Evolutionary conservation across 2,113 vertebrate species (phyloP).

Genomic region (Herpailurus yagouaroundi): DNA sequence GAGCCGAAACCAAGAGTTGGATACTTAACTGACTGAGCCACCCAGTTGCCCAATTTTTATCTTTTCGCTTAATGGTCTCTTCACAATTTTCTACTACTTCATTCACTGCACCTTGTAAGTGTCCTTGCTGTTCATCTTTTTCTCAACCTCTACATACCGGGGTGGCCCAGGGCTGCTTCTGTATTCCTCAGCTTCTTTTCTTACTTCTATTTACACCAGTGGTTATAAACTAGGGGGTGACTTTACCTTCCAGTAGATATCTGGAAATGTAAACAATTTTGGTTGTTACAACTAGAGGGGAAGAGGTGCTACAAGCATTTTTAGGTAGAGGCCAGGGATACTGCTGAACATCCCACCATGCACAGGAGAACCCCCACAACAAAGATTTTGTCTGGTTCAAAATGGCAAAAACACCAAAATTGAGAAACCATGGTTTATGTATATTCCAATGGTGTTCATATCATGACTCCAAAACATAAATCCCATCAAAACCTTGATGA

Average conservation of each 20-base stretch:
- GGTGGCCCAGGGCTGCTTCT: background rate
- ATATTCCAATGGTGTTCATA: background rate
- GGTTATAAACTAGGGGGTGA: background rate
- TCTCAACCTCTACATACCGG: background rate
- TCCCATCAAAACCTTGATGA: background rate
- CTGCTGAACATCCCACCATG: accelerated
- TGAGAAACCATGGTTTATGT: background rate
- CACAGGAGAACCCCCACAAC: background rate
- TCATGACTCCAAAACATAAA: background rate
- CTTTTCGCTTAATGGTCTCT: background rate
- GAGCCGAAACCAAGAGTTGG: no score
- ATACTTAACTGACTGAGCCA: no score
- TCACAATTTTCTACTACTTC: background rate
- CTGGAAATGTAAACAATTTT: background rate
- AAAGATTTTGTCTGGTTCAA: background rate
- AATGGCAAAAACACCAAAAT: background rate
- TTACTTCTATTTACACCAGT: background rate
- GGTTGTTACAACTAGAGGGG: background rate
- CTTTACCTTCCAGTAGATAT: background rate
- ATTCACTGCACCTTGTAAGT: background rate
- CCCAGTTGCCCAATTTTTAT: no score
- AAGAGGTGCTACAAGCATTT: background rate
- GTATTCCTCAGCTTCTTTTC: background rate
- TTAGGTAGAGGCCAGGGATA: no score
- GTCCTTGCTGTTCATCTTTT: background rate